Evolutionary conservation across 2,797 vertebrate species (phyloP).

Genomic region (Choloepus didactylus): DNA sequence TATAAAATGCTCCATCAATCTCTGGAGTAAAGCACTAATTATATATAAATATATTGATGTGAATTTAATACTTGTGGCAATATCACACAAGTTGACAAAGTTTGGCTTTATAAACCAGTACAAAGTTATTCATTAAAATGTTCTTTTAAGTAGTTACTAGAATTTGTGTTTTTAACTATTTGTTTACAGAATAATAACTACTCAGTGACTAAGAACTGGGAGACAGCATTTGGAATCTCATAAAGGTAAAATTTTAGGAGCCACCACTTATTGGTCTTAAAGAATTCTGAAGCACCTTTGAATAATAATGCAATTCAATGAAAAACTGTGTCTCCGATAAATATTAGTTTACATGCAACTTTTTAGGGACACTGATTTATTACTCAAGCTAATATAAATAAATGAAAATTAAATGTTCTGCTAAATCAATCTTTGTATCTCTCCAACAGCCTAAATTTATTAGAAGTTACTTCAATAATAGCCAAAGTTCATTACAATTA

Average conservation of each 20-base stretch:
- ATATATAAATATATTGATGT: background rate
- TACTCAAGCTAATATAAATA: constrained; percentile 60
- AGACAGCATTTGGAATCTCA: background rate
- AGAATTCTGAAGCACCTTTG: constrained; percentile 13
- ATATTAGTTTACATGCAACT: constrained; percentile 20
- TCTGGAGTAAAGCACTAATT: constrained; percentile 13
- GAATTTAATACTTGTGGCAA: constrained; percentile 20
- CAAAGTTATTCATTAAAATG: background rate
- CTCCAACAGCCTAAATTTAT: constrained; percentile 38
- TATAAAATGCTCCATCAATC: constrained; percentile 3
- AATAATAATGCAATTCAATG: constrained; percentile 41
- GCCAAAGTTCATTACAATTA: constrained; percentile 22
- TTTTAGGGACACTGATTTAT: constrained; percentile 37
- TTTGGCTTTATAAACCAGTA: constrained; percentile 21
- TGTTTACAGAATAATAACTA: constrained; percentile 12
- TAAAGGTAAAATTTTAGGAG: constrained; percentile 49
- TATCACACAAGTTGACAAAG: constrained; percentile 11
- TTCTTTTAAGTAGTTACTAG: constrained; percentile 22
- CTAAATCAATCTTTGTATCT: constrained; percentile 1
- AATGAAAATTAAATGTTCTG: constrained; percentile 34
- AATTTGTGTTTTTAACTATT: constrained; percentile 30
- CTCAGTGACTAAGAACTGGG: background rate
- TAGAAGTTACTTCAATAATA: constrained; percentile 36
- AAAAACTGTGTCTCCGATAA: constrained; percentile 60
- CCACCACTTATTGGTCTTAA: background rate